phyloP scores from a whole-genome alignment of 2,113 vertebrate genomes.

The Sander vitreus region DNA sequence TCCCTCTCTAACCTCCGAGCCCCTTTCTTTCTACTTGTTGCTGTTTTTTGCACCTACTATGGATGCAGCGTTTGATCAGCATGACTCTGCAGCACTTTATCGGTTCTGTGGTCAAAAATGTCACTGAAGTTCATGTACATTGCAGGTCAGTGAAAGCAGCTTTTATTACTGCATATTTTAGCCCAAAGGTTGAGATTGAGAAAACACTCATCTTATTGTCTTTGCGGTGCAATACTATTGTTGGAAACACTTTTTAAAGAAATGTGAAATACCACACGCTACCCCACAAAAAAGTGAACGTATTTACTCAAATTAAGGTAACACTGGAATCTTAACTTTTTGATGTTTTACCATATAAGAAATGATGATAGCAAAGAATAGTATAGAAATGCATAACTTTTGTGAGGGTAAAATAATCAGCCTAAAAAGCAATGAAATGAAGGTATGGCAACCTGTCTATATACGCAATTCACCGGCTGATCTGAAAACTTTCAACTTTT shows the following conservation, averaged over 20 bases:
- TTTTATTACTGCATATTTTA: background rate
- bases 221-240: background rate
- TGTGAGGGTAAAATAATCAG: too few species aligned
- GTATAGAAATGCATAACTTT: too few species aligned
- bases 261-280: background rate
- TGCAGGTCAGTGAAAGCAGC: slow-evolving; percentile 26
- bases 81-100: slow-evolving; percentile 20
- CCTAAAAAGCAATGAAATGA: background rate
- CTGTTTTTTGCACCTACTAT: slow-evolving; percentile 11
- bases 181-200: background rate
- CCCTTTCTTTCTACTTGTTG: background rate
- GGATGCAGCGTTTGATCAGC: slow-evolving; percentile 22
- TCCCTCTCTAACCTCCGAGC: background rate
- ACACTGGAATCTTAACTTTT: background rate
- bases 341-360: too few species aligned
- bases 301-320: background rate
- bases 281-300: background rate
- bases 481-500: background rate
- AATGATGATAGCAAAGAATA: too few species aligned
- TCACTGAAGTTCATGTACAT: slow-evolving; percentile 16
- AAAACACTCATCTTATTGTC: background rate
- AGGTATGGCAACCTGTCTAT: background rate
- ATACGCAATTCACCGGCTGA: too few species aligned
- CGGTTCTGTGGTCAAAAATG: slow-evolving; percentile 17
- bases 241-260: background rate